These are phyloP conservation scores for Urocitellus parryii DNA, from an alignment of 2,113 vertebrate genomes.

Conservation along the genomic window DNA sequence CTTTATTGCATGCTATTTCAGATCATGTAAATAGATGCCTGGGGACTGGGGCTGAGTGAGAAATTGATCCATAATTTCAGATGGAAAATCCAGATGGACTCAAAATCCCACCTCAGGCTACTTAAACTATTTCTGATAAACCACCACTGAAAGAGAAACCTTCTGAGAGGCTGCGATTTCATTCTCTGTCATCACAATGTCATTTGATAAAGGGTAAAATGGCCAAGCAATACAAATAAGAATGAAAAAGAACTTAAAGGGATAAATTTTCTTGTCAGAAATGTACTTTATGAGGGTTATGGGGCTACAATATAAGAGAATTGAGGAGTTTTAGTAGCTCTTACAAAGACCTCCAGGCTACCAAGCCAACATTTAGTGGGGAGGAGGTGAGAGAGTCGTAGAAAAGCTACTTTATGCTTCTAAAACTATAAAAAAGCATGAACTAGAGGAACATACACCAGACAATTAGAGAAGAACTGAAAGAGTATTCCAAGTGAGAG, in stretches of 20 bases:
- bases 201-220: neutral
- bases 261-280: slow-evolving; percentile 10
- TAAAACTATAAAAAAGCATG: neutral
- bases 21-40: neutral
- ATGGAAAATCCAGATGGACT: neutral
- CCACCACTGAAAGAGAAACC: neutral
- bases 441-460: neutral
- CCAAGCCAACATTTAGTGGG: neutral
- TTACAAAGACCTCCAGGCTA: neutral
- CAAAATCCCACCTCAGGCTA: neutral
- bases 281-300: neutral
- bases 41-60: neutral
- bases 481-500: neutral
- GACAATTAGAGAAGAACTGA: neutral
- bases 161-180: slow-evolving; percentile 28
- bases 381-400: neutral
- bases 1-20: neutral
- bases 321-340: neutral
- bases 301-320: neutral
- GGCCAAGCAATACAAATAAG: slow-evolving; percentile 35
- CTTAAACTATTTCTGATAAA: neutral
- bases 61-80: neutral
- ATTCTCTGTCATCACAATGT: neutral
- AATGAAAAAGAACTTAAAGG: slow-evolving; percentile 33
- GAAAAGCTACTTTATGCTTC: neutral